Conservation (phyloP, 2,888 invertebrate species). For the Melolontha melolontha region DNA sequence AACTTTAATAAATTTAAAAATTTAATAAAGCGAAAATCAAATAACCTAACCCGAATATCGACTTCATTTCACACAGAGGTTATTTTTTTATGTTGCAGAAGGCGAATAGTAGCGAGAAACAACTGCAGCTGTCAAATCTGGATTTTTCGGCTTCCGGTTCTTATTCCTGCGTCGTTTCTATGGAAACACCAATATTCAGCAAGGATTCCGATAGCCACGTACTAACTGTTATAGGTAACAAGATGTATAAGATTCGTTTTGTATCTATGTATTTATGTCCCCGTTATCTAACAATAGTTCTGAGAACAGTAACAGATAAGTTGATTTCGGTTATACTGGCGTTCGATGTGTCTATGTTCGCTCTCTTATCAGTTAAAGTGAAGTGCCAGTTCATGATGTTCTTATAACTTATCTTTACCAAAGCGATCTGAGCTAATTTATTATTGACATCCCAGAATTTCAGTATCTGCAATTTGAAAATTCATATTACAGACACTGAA, state of each 20-base stretch:
- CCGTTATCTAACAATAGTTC: slow-evolving; percentile 18
- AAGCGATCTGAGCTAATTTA: slow-evolving; percentile 13
- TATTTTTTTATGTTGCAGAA: slow-evolving; percentile 67
- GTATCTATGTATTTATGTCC: slow-evolving; percentile 13
- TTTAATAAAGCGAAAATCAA: too few relatives aligned
- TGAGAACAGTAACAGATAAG: slow-evolving; percentile 20
- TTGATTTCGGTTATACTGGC: slow-evolving; percentile 11
- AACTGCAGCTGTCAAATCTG: slow-evolving; percentile 78
- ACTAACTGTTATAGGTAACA: slow-evolving; percentile 82
- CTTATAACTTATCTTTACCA: slow-evolving; percentile 8
- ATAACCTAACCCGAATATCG: neutral
- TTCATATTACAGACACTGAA: too few relatives aligned
- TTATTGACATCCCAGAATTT: slow-evolving; percentile 1
- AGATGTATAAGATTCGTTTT: slow-evolving; percentile 17
- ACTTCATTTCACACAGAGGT: neutral
- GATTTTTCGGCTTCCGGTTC: slow-evolving; percentile 83
- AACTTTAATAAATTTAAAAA: neutral
- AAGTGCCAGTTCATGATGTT: slow-evolving; percentile 2
- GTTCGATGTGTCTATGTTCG: slow-evolving; percentile 5
- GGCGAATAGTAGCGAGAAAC: slow-evolving; percentile 75
- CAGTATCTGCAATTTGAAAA: too few relatives aligned
- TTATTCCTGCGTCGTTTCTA: slow-evolving; percentile 86
- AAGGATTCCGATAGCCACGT: slow-evolving; percentile 83
- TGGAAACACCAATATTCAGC: slow-evolving; percentile 85
- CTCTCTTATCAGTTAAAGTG: slow-evolving; percentile 1